A percentile compares a stretch with the other conserved stretches of the same genome.
These are phyloP conservation scores for Oscheius sp. DNA, from an alignment of 2,888 invertebrate species.

Conservation along the genomic window DNA sequence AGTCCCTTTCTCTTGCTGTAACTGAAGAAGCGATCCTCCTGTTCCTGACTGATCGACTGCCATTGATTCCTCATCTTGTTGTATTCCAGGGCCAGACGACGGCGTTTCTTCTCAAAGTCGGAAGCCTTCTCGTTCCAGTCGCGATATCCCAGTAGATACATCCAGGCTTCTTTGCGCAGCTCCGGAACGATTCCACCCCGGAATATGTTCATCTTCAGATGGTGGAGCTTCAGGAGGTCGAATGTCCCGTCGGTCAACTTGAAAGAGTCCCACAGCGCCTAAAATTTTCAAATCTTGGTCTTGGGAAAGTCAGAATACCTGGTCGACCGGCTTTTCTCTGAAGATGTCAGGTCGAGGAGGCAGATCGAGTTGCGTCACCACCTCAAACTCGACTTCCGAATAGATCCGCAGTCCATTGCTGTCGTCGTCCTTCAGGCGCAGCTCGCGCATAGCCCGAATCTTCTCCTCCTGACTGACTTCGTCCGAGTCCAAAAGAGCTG, in stretches of 20 bases:
- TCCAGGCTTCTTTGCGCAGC: constrained; percentile 89
- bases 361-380: constrained; percentile 76
- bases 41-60: constrained; percentile 87
- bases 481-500: constrained; percentile 67
- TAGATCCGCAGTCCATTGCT: constrained; percentile 42
- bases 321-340: constrained; percentile 81
- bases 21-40: constrained; percentile 88
- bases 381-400: constrained; percentile 70
- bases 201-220: constrained; percentile 84
- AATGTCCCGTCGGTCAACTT: constrained; percentile 86
- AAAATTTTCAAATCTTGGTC: constrained; percentile 19
- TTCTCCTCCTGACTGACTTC: constrained; percentile 74
- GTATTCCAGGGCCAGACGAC: constrained; percentile 77
- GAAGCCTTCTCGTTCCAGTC: constrained; percentile 85
- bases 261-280: constrained; percentile 81
- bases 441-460: constrained; percentile 76
- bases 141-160: constrained; percentile 89
- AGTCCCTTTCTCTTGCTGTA: constrained; percentile 90
- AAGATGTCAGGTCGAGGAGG: constrained; percentile 81
- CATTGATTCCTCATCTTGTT: constrained; percentile 89
- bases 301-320: constrained; percentile 45
- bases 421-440: constrained; percentile 51
- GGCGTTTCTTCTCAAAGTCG: constrained; percentile 81
- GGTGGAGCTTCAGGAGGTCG: constrained; percentile 80
- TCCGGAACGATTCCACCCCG: constrained; percentile 59